A percentile compares a stretch with the other conserved stretches of the same genome.
phyloP scores from a whole-genome alignment of 1,140 invertebrate genomes.

The Chionoecetes opilio region DNA sequence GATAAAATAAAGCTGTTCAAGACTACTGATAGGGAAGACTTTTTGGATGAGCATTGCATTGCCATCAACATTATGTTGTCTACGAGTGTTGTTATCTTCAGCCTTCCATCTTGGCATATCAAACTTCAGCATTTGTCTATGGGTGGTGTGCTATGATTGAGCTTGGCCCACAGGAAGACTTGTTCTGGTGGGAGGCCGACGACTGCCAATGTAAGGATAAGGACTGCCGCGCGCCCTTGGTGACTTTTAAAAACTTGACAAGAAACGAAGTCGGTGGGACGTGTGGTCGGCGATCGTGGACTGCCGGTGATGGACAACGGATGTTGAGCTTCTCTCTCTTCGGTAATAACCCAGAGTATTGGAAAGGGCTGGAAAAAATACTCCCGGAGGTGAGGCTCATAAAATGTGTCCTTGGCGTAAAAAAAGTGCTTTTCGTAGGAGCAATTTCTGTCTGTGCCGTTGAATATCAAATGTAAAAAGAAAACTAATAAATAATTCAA shows the following conservation, averaged over 20 bases:
- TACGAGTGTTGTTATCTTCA: no score
- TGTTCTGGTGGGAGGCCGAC: slow-evolving; percentile 25
- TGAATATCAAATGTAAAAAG: not conserved
- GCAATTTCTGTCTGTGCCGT: not conserved
- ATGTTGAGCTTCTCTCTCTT: slow-evolving; percentile 48
- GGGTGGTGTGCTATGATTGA: not conserved
- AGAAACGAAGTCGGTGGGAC: slow-evolving; percentile 30
- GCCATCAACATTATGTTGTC: no score
- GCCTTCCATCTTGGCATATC: no score
- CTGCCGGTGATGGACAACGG: slow-evolving; percentile 36
- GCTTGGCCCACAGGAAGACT: not conserved
- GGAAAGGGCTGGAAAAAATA: slow-evolving; percentile 38
- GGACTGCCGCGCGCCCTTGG: not conserved
- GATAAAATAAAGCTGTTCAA: no score
- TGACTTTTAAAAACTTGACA: no score
- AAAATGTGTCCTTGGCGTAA: not conserved
- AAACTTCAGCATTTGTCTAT: no score
- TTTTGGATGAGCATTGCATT: no score
- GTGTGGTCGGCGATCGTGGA: slow-evolving; percentile 62
- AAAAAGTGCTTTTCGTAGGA: not conserved
- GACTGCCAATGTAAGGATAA: not conserved
- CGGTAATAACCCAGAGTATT: slow-evolving; percentile 56
- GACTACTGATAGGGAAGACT: no score
- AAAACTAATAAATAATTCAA: not conserved
- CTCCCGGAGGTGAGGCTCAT: slow-evolving; percentile 38